Percentiles rank a stretch among this genome's conserved stretches.
Evolutionary conservation across 2,888 invertebrate genomes (phyloP).

Genomic region (Temnothorax unifasciatus): DNA sequence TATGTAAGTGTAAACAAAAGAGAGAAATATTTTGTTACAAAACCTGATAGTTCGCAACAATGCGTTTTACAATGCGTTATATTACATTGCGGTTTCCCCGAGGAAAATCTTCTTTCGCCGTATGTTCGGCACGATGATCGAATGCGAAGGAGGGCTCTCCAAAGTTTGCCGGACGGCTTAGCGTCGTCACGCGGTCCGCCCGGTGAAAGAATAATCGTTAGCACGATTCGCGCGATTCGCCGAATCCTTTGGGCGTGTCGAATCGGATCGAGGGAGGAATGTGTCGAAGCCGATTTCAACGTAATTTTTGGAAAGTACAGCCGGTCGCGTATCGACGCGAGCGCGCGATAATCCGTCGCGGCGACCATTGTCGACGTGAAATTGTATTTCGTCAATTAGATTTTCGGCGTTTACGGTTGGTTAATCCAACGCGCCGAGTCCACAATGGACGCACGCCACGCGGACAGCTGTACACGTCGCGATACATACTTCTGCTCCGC

Average conservation of each 20-base stretch:
- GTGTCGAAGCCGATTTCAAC: conserved; percentile 68
- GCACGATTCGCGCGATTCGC: conserved; percentile 51
- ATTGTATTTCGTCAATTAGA: conserved; percentile 86
- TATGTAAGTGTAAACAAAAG: not conserved
- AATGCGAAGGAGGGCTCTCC: not conserved
- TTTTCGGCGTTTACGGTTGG: conserved; percentile 85
- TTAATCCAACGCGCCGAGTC: conserved; percentile 73
- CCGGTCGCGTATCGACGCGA: conserved; percentile 59
- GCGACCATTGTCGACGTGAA: conserved; percentile 75
- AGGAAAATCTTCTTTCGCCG: not conserved
- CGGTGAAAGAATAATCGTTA: conserved; percentile 52
- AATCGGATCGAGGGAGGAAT: conserved; percentile 68
- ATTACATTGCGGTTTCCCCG: not conserved
- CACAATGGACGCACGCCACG: conserved; percentile 74
- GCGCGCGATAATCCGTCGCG: conserved; percentile 70
- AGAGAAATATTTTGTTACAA: not conserved
- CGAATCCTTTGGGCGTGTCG: conserved; percentile 75
- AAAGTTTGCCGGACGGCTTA: conserved; percentile 48
- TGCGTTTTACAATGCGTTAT: not conserved
- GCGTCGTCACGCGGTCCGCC: conserved; percentile 29
- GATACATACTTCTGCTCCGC: conserved; percentile 57
- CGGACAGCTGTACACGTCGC: conserved; percentile 75
- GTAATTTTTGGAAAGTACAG: conserved; percentile 79
- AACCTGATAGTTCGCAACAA: not conserved
- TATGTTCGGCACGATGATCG: conserved; percentile 20